Conservation (phyloP, 2,888 invertebrate species). For the Spialia ferax region DNA sequence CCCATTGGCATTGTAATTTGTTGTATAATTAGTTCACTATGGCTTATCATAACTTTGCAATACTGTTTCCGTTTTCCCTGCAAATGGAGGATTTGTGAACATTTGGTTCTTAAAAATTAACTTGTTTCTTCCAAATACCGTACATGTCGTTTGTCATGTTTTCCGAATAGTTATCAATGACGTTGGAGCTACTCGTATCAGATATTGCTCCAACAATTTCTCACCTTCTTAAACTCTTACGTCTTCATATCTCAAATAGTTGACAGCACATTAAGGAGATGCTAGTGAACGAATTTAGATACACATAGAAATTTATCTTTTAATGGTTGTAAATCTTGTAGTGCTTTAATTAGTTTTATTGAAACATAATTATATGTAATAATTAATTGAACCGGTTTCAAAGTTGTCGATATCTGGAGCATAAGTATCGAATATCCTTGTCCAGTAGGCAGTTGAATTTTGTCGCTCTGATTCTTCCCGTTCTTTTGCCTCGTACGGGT, state of each 20-base stretch:
- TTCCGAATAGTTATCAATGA: constrained; percentile 46
- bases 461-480: constrained; percentile 84
- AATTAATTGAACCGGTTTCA: constrained; percentile 64
- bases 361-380: constrained; percentile 36
- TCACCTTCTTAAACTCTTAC: constrained; percentile 19
- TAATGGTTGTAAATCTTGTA: background rate
- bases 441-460: constrained; percentile 75
- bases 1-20: constrained; percentile 15
- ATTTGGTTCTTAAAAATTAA: constrained; percentile 45
- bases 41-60: constrained; percentile 51
- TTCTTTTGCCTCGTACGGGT: constrained; percentile 63
- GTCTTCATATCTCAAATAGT: constrained; percentile 16
- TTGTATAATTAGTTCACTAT: constrained; percentile 23
- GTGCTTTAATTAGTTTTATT: constrained; percentile 21
- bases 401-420: constrained; percentile 79
- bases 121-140: constrained; percentile 29
- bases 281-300: constrained; percentile 42
- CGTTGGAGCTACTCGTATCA: constrained; percentile 49
- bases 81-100: constrained; percentile 52
- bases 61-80: constrained; percentile 58
- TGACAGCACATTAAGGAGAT: constrained; percentile 31
- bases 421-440: constrained; percentile 82
- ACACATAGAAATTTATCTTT: background rate
- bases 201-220: constrained; percentile 41
- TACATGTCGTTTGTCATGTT: constrained; percentile 19